Base-by-base conservation (phyloP, 2,797 vertebrate species). In the Periophthalmus magnuspinnatus region DNA sequence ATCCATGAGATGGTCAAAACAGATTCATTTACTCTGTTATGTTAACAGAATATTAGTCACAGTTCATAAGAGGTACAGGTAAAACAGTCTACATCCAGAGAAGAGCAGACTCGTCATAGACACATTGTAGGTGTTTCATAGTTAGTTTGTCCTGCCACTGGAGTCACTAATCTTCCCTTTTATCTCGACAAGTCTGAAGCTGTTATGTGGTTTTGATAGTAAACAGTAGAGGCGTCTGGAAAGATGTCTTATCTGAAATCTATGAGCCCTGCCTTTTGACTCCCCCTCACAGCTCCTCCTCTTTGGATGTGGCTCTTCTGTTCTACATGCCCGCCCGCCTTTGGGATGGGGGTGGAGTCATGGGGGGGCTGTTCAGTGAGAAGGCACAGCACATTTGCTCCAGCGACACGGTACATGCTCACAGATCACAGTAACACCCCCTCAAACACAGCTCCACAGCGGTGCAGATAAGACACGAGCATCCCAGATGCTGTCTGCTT, bases 141-240 rank as follows among this genome's bases (percentile, higher is more conserved):
- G 78, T 82, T 79, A 81, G 80, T 85, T 88, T 54, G 80, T 81
- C 71, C 77, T 81, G 73, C 81, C 78, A 77, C 74, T 77, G 83
- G 81, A 84, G 76, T 80, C 75, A 45, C 78, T 91, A 88, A 91
- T 92, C 90, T 90, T 68, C 77, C 76, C 82, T 88, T 90, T 91
- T 84, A 92, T 91, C 90, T 88, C 81, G 67, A 88, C 90, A 90
- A 88, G 90, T 91, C 90, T 91, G 85, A 88, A 84, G 88, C 82
- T 81, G 91, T 90, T 91, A 78, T 89, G 88, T 86, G 91, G 91
- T 90, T 90, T 71, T 85, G 88, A 91, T 88, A 87, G 89, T 91
- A 88, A 91, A 92, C 89, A 91, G 85, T 80, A 77, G 85, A 90
- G 88, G 87, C 86, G 84, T 91, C 91, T 87, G 87, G 82, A 88